Conservation (phyloP, 1,140 invertebrate species). For the Drosophila rufa region DNA sequence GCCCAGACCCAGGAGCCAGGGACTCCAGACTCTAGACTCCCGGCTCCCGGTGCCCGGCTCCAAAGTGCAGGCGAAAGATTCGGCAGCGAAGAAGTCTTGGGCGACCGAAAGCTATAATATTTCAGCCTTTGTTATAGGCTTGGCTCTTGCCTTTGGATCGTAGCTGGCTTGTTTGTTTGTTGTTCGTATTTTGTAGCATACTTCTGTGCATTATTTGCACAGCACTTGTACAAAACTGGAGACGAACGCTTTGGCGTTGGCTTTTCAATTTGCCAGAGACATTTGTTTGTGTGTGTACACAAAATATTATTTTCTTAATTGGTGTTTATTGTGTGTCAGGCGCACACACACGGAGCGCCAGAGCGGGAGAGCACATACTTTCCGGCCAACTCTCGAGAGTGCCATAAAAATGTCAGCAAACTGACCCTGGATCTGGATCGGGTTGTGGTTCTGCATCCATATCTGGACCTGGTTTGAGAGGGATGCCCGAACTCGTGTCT, state of each 20-base stretch:
- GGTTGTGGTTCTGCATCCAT: constrained; percentile 12
- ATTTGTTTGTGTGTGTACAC: constrained; percentile 71
- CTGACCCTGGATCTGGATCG: constrained; percentile 5
- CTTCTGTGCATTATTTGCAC: constrained; percentile 81
- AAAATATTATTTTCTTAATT: constrained; percentile 84
- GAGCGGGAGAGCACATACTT: constrained; percentile 17
- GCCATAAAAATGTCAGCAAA: constrained; percentile 81
- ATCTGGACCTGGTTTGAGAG: constrained; percentile 7
- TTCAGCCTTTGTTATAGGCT: constrained; percentile 82
- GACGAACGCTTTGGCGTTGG: constrained; percentile 56
- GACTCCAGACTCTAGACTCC: constrained; percentile 1
- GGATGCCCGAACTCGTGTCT: constrained; percentile 38
- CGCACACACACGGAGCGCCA: constrained; percentile 48
- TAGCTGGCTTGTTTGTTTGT: constrained; percentile 44
- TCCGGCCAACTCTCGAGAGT: constrained; percentile 50
- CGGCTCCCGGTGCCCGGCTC: background rate
- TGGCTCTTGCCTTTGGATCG: constrained; percentile 43
- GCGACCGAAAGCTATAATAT: constrained; percentile 76
- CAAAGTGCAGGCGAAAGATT: constrained; percentile 15
- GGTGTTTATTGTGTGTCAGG: constrained; percentile 82
- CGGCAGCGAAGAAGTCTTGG: constrained; percentile 41
- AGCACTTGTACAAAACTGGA: constrained; percentile 73
- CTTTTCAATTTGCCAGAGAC: constrained; percentile 74
- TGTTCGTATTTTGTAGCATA: constrained; percentile 81
- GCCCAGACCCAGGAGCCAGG: constrained; percentile 25